phyloP scores from a whole-genome alignment of 2,113 vertebrate species.

The Bolborhynchus lineola region DNA sequence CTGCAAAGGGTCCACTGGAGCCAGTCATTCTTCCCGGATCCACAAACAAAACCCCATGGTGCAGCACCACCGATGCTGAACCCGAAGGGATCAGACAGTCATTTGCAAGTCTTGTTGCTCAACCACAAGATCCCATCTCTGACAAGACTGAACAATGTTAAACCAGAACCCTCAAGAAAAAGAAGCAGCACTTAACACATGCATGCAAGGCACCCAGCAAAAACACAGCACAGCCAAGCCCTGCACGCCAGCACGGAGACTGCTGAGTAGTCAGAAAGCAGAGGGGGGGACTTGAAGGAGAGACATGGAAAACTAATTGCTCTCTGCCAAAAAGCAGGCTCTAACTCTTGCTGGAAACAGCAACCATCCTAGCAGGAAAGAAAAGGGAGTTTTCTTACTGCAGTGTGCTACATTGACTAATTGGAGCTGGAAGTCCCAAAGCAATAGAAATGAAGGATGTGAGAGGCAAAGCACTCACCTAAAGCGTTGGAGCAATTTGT shows the following conservation, averaged over 20 bases:
- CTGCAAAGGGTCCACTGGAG: neutral
- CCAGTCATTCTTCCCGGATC: neutral
- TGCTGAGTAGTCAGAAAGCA: conserved; percentile 9
- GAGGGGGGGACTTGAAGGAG: neutral
- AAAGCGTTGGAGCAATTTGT: neutral
- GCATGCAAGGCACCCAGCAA: neutral
- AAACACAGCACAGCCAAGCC: neutral
- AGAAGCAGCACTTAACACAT: neutral
- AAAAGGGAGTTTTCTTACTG: neutral
- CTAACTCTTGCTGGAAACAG: neutral
- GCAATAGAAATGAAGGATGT: neutral
- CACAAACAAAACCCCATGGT: neutral
- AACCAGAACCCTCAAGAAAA: neutral
- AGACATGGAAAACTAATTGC: neutral
- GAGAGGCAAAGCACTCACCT: neutral
- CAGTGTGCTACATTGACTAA: too few relatives aligned
- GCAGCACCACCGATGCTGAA: neutral
- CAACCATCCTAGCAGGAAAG: neutral
- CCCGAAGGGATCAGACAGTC: neutral
- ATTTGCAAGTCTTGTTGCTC: neutral
- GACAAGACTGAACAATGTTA: neutral
- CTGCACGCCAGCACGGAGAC: neutral
- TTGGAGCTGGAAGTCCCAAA: neutral
- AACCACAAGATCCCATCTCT: neutral
- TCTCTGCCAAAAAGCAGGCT: neutral